Evolutionary conservation across 1,140 invertebrate species (phyloP).

Genomic region (Diprion similis): DNA sequence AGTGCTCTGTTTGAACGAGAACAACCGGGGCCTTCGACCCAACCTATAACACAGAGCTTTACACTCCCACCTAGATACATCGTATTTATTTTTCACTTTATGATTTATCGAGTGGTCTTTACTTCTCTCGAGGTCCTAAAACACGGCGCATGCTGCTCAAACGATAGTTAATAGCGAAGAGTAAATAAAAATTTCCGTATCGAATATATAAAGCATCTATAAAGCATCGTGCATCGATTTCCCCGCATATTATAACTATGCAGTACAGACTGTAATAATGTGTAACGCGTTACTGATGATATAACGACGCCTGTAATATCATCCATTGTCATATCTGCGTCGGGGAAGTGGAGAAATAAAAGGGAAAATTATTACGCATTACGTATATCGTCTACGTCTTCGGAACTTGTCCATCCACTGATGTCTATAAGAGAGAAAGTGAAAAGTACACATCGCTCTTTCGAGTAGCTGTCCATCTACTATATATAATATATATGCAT

Average conservation of each 20-base stretch:
- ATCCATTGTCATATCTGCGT: too few species aligned
- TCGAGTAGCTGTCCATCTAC: background rate
- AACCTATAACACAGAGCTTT: too few species aligned
- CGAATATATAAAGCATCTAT: background rate
- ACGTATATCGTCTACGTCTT: too few species aligned
- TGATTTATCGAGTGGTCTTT: constrained; percentile 5
- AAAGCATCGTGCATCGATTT: too few species aligned
- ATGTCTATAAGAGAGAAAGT: background rate
- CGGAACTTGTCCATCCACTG: background rate
- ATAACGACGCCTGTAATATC: too few species aligned
- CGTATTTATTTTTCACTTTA: background rate
- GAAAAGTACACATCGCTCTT: background rate
- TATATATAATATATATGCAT: background rate
- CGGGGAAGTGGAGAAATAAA: too few species aligned
- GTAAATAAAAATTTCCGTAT: background rate
- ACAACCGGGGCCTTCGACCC: background rate
- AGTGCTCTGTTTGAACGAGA: background rate
- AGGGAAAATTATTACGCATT: too few species aligned
- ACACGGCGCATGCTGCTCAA: background rate
- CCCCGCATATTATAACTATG: too few species aligned
- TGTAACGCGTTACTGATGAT: too few species aligned
- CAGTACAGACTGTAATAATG: too few species aligned
- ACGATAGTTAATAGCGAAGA: background rate
- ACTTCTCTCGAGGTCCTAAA: background rate
- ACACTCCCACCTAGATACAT: too few species aligned